Evolutionary conservation across 2,797 vertebrate species (phyloP).

Genomic region (Adelosebastes latens): DNA sequence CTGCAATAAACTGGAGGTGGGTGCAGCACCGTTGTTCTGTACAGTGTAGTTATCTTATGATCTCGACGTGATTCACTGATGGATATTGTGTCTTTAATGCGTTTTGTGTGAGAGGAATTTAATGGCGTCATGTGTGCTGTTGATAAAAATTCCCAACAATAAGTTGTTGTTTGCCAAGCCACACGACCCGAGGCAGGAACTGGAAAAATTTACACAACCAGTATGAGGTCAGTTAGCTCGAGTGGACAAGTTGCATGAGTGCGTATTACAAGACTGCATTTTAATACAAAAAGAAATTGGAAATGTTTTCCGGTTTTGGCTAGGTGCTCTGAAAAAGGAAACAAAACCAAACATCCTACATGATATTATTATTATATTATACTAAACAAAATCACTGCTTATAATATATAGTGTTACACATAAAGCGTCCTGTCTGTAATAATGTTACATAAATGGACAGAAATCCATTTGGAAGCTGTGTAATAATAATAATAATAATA

Average conservation of each 20-base stretch:
- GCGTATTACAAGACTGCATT: not conserved
- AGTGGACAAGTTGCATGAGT: not conserved
- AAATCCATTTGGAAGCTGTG: not conserved
- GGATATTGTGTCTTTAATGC: not conserved
- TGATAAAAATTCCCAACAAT: not conserved
- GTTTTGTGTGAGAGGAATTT: not conserved
- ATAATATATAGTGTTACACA: not conserved
- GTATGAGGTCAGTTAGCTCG: not conserved
- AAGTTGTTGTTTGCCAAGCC: slow-evolving; percentile 8
- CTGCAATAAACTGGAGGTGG: slow-evolving; percentile 77
- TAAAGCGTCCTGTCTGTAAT: not conserved
- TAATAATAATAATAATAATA: not conserved
- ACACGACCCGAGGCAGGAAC: slow-evolving; percentile 6
- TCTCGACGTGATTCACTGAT: no score
- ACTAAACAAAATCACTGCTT: not conserved
- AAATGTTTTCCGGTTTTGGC: not conserved
- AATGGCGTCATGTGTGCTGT: not conserved
- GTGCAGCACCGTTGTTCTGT: slow-evolving; percentile 9
- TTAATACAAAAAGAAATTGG: not conserved
- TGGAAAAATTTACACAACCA: not conserved
- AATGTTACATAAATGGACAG: not conserved
- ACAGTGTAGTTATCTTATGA: not conserved
- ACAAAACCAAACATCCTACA: not conserved
- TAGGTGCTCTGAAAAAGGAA: not conserved
- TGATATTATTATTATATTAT: not conserved